A percentile compares a stretch with the other conserved stretches of the same genome.
Conservation (phyloP, 2,797 vertebrate species). For the Spheniscus humboldti region DNA sequence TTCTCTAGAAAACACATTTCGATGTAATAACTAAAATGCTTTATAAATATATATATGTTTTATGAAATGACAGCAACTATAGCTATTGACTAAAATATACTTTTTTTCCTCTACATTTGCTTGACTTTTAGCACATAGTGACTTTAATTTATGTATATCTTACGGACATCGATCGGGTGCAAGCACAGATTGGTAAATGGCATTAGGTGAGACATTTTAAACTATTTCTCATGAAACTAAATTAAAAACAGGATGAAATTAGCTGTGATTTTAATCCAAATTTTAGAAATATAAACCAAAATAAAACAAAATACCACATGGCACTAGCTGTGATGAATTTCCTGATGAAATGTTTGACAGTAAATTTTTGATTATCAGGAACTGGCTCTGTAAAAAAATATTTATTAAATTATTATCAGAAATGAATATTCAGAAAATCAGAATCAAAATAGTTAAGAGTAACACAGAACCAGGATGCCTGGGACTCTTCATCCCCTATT, state of each 20-base stretch:
- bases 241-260: not conserved
- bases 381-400: not conserved
- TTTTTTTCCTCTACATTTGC: not conserved
- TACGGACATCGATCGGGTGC: not conserved
- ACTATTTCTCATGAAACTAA: constrained; percentile 24
- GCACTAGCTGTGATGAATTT: not conserved
- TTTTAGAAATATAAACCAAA: not conserved
- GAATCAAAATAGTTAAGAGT: not conserved
- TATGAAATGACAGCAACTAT: not conserved
- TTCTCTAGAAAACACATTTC: constrained; percentile 69
- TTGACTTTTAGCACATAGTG: not conserved
- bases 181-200: not conserved
- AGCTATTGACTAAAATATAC: not conserved
- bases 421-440: not conserved
- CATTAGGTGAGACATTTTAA: not conserved
- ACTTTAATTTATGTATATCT: not conserved
- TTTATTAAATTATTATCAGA: not conserved
- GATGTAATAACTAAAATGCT: constrained; percentile 59
- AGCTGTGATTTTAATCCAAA: constrained; percentile 2
- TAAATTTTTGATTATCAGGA: not conserved
- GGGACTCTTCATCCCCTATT: not conserved
- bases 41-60: constrained; percentile 37
- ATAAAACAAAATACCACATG: not conserved
- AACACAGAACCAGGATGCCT: not conserved
- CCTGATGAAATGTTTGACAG: not conserved